These are phyloP conservation scores for Heliconius hewitsoni DNA, from an alignment of 1,140 invertebrate species.

Conservation along the genomic window DNA sequence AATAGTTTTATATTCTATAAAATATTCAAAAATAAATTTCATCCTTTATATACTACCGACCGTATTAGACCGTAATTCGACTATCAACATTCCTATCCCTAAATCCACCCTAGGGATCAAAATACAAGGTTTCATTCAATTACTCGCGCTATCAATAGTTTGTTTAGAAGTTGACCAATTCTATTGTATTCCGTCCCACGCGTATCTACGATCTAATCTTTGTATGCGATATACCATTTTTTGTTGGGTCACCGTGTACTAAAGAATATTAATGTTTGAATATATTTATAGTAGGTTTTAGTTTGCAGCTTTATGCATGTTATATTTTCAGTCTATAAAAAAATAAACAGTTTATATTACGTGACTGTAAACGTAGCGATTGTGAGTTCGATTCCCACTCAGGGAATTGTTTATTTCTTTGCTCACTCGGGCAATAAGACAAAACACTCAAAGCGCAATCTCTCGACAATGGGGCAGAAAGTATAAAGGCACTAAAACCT, in stretches of 20 bases:
- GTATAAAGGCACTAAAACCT: no score
- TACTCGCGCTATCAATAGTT: slow-evolving; percentile 3
- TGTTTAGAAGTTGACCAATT: background rate
- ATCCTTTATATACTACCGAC: background rate
- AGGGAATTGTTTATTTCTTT: no score
- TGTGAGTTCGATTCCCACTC: no score
- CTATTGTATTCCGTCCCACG: background rate
- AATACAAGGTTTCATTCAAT: slow-evolving; percentile 4
- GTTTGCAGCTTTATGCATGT: no score
- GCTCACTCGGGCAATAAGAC: no score
- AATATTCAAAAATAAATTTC: background rate
- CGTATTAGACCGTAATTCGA: background rate
- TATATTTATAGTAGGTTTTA: background rate
- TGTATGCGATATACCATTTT: background rate
- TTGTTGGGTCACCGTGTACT: background rate
- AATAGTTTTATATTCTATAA: background rate
- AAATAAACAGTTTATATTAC: no score
- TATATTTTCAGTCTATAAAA: no score
- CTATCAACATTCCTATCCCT: background rate
- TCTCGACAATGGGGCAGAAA: no score
- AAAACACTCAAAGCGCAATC: no score
- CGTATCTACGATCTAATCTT: background rate
- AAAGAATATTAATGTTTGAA: background rate
- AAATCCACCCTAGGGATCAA: background rate
- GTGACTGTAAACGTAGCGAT: no score